Evolutionary conservation across 2,888 invertebrate species (phyloP).

Genomic region (Stomorhina lunata): DNA sequence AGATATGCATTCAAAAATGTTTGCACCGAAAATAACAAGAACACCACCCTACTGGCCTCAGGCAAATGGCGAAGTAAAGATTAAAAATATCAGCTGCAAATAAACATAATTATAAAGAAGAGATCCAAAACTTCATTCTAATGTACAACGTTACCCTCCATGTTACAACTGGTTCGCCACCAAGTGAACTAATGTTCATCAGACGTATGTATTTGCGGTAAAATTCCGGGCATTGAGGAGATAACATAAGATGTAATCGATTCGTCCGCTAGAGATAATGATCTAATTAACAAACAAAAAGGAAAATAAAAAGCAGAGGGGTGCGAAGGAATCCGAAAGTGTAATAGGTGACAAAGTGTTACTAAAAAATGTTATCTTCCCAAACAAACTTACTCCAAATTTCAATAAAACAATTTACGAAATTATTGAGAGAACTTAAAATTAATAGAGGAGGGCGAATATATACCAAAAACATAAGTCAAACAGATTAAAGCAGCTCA

Average conservation of each 20-base stretch:
- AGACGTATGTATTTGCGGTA: slow-evolving; percentile 52
- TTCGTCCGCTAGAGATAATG: slow-evolving; percentile 13
- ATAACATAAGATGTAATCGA: slow-evolving; percentile 18
- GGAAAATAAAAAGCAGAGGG: slow-evolving; percentile 71
- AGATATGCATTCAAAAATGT: slow-evolving; percentile 62
- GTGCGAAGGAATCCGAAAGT: slow-evolving; percentile 37
- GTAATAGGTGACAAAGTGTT: slow-evolving; percentile 47
- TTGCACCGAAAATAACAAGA: slow-evolving; percentile 59
- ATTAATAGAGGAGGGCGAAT: slow-evolving; percentile 43
- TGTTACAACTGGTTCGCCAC: slow-evolving; percentile 47
- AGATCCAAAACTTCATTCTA: slow-evolving; percentile 38
- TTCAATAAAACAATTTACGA: slow-evolving; percentile 48
- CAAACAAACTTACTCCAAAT: slow-evolving; percentile 53
- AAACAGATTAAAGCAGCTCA: slow-evolving; percentile 35
- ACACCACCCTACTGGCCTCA: slow-evolving; percentile 63
- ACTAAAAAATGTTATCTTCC: slow-evolving; percentile 44
- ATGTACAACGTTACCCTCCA: slow-evolving; percentile 60
- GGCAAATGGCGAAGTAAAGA: slow-evolving; percentile 53
- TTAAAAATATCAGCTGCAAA: slow-evolving; percentile 54
- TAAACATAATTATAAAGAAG: slow-evolving; percentile 23
- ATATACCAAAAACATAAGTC: slow-evolving; percentile 45
- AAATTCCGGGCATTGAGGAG: slow-evolving; percentile 38
- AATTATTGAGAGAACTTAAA: slow-evolving; percentile 44
- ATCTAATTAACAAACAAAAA: slow-evolving; percentile 49
- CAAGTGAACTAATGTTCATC: slow-evolving; percentile 49